Evolutionary conservation across 2,888 invertebrate genomes (phyloP).

Genomic region (Stenolophus ochropezus): DNA sequence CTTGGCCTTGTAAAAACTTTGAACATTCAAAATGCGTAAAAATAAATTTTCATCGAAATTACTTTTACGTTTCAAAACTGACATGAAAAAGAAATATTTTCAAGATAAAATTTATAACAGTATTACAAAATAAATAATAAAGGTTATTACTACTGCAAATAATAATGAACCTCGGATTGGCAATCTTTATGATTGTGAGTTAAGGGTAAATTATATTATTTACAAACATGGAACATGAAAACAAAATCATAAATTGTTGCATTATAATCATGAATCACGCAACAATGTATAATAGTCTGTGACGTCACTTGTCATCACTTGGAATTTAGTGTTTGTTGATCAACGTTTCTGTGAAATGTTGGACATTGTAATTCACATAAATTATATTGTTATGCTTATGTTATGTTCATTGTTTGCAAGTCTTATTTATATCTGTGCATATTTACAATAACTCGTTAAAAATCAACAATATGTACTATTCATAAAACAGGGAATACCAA

Average conservation of each 20-base stretch:
- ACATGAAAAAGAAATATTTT: too few species aligned
- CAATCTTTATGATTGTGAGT: background rate
- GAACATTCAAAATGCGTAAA: background rate
- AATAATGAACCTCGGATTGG: background rate
- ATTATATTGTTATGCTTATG: background rate
- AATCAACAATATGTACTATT: too few species aligned
- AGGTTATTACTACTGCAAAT: background rate
- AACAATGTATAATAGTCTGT: slow-evolving; percentile 14
- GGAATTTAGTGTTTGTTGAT: slow-evolving; percentile 50
- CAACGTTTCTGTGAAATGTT: slow-evolving; percentile 33
- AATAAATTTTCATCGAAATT: background rate
- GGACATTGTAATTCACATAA: slow-evolving; percentile 8
- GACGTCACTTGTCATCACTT: slow-evolving; percentile 30
- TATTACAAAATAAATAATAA: too few species aligned
- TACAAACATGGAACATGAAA: slow-evolving; percentile 26
- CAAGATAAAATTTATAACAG: too few species aligned
- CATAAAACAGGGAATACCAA: too few species aligned
- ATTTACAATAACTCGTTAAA: too few species aligned
- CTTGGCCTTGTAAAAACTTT: background rate
- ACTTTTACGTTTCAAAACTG: too few species aligned
- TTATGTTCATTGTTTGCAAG: background rate
- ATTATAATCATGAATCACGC: slow-evolving; percentile 47
- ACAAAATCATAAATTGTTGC: slow-evolving; percentile 53
- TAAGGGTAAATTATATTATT: slow-evolving; percentile 48
- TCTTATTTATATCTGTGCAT: background rate